A percentile compares a stretch with the other conserved stretches of the same genome.
Evolutionary conservation across 2,888 invertebrate species (phyloP).

Genomic region (Drosophila anomalata): DNA sequence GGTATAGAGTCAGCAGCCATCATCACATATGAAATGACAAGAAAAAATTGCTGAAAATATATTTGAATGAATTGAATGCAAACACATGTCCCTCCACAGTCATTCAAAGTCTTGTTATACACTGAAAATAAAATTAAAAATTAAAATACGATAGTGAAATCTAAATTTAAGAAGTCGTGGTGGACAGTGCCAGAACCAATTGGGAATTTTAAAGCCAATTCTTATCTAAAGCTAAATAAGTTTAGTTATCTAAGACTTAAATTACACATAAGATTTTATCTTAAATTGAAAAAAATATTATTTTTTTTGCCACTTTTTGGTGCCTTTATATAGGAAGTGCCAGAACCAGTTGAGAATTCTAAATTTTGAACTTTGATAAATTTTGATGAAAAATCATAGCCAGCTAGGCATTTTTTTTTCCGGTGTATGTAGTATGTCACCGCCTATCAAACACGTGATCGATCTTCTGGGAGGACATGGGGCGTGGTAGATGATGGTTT

Average conservation of each 20-base stretch:
- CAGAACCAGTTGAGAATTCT: no score
- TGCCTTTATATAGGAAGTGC: no score
- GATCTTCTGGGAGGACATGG: slow-evolving; percentile 57
- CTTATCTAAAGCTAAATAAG: no score
- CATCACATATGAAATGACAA: slow-evolving; percentile 61
- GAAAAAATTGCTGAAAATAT: slow-evolving; percentile 68
- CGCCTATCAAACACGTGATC: slow-evolving; percentile 66
- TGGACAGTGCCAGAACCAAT: no score
- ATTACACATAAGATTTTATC: no score
- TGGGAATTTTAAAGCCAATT: no score
- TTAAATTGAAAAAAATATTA: no score
- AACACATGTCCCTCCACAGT: slow-evolving; percentile 37
- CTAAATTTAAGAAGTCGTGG: no score
- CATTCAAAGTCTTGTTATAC: slow-evolving; percentile 7
- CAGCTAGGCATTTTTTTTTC: slow-evolving; percentile 11
- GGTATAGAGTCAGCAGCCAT: slow-evolving; percentile 23
- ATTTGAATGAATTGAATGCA: slow-evolving; percentile 68
- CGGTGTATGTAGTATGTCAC: slow-evolving; percentile 47
- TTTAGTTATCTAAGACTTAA: no score
- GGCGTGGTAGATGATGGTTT: slow-evolving; percentile 15
- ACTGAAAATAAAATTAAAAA: slow-evolving; percentile 11
- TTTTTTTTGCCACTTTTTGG: no score
- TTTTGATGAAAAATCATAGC: neutral
- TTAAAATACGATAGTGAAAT: no score
- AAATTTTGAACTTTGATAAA: no score